Evolutionary conservation across 1,140 invertebrate genomes (phyloP).

Genomic region (Drosophila littoralis): DNA sequence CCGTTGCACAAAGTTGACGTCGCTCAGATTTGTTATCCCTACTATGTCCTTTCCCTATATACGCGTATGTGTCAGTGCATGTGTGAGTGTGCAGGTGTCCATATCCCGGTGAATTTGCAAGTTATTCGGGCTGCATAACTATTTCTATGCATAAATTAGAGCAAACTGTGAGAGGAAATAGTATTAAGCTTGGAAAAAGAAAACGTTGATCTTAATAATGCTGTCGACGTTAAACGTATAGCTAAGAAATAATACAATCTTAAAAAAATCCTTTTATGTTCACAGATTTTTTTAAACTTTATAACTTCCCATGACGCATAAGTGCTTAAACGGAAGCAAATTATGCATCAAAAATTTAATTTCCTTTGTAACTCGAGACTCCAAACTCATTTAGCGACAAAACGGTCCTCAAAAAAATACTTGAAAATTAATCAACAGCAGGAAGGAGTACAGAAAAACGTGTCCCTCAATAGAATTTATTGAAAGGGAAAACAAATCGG

Average conservation of each 20-base stretch:
- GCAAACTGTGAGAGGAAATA: constrained; percentile 15
- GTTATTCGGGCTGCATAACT: constrained; percentile 20
- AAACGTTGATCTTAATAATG: not conserved
- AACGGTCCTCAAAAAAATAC: not conserved
- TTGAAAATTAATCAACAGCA: constrained; percentile 4
- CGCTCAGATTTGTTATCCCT: constrained; percentile 47
- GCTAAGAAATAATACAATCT: too few species aligned
- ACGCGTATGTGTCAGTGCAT: not conserved
- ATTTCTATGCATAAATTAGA: constrained; percentile 54
- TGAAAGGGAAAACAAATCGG: not conserved
- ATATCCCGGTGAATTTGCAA: constrained; percentile 31
- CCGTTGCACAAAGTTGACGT: constrained; percentile 31
- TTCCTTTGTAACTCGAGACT: constrained; percentile 44
- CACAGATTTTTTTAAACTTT: not conserved
- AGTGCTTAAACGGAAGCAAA: constrained; percentile 44
- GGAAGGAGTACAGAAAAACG: not conserved
- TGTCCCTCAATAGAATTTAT: too few species aligned
- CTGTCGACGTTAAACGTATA: not conserved
- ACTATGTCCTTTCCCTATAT: not conserved
- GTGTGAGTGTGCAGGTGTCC: constrained; percentile 30
- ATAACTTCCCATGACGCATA: not conserved
- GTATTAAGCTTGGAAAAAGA: not conserved
- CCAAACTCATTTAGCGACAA: not conserved
- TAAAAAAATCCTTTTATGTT: not conserved
- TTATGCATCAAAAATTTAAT: constrained; percentile 41